Conservation (phyloP, 1,140 invertebrate genomes). For the Hetaerina americana region DNA sequence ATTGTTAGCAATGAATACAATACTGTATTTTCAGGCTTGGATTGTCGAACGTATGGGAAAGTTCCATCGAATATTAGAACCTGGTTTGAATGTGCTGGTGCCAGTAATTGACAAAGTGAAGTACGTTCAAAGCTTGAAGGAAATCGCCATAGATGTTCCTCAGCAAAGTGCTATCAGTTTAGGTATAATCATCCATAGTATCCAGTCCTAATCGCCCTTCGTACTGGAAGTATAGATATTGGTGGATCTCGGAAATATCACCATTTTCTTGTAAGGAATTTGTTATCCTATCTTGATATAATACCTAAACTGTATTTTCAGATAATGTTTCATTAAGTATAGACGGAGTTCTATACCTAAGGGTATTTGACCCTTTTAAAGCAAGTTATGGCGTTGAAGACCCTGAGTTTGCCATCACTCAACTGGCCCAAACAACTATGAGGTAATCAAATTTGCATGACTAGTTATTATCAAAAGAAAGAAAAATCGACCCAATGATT, state of each 20-base stretch:
- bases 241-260: no score
- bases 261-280: no score
- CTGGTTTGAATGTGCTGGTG: conserved; percentile 86
- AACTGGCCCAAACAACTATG: conserved; percentile 98
- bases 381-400: conserved; percentile 98
- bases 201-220: no score
- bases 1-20: conserved; percentile 8
- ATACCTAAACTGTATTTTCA: no score
- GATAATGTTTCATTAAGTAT: conserved; percentile 95
- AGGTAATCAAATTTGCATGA: conserved; percentile 32
- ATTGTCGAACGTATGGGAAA: conserved; percentile 97
- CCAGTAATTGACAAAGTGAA: conserved; percentile 88
- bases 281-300: no score
- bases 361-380: conserved; percentile 87
- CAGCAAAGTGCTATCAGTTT: conserved; percentile 95
- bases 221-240: no score
- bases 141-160: conserved; percentile 98
- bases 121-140: conserved; percentile 98
- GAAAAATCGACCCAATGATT: no score
- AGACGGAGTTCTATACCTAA: conserved; percentile 93
- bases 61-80: conserved; percentile 83
- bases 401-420: conserved; percentile 97
- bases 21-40: conserved; percentile 65
- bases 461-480: background rate
- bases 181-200: conserved; percentile 37